phyloP scores from a whole-genome alignment of 2,888 invertebrate genomes.

The Crepidodera aurea region DNA sequence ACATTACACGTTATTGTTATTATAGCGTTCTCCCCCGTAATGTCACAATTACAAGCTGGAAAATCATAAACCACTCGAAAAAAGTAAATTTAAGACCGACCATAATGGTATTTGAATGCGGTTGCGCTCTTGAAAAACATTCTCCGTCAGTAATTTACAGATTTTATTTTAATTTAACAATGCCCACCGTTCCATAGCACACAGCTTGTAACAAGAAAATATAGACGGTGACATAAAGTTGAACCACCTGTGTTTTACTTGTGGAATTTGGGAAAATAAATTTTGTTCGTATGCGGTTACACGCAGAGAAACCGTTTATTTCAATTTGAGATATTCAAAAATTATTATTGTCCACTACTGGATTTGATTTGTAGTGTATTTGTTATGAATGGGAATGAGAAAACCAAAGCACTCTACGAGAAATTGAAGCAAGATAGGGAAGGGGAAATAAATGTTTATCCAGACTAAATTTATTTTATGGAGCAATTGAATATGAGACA shows the following conservation, averaged over 20 bases:
- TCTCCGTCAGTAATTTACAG: conserved; percentile 9
- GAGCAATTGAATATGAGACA: too few species aligned
- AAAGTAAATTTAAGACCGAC: conserved; percentile 27
- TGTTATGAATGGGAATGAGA: too few species aligned
- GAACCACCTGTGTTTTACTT: neutral
- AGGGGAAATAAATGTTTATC: too few species aligned
- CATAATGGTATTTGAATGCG: conserved; percentile 22
- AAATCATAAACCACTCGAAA: conserved; percentile 31
- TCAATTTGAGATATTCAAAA: too few species aligned
- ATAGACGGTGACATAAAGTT: neutral
- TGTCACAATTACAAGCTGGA: conserved; percentile 35
- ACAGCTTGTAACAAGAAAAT: conserved; percentile 1
- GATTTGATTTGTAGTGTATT: too few species aligned
- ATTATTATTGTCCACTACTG: too few species aligned
- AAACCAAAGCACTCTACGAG: too few species aligned
- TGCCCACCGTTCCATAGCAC: conserved; percentile 14
- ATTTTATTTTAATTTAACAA: conserved; percentile 22
- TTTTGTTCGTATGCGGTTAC: neutral
- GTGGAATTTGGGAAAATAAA: neutral
- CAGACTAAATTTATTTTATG: too few species aligned
- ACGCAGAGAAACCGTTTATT: too few species aligned
- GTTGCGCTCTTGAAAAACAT: conserved; percentile 13
- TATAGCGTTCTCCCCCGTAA: conserved; percentile 32
- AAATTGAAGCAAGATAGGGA: too few species aligned
- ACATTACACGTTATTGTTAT: conserved; percentile 31